Base-by-base conservation (phyloP, 2,888 invertebrate genomes). In the Eumerus sabulonum region DNA sequence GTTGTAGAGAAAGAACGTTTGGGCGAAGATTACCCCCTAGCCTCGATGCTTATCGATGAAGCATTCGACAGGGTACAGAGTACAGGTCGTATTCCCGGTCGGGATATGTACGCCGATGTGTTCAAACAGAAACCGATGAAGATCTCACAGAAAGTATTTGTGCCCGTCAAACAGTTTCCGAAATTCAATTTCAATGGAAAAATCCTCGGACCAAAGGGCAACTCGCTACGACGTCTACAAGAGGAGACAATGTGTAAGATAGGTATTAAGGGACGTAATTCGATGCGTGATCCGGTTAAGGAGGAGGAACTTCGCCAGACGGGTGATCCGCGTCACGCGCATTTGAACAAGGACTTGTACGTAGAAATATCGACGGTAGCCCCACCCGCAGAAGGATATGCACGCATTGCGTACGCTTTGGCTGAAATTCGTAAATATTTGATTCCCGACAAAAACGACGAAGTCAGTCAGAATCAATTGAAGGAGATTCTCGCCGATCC, bases 141-240 rank as follows among this genome's bases (percentile, higher is more conserved):
- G 76, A 84, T 88, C 2, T 84, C 86, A 0, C 88, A 88, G 66
- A 88, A 88, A 62, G 88, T 88, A 0, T 87, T 86, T 82, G 86
- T 88, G 9, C 88, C 88, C 0, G 85, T 86, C 1, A 88, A 95
- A 70, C 88, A 88, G 76, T 88, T 86, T 73, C 87, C 88, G 0
- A 88, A 97, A 96, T 97, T 97, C 88, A 98, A 98, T 90, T 98
- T 98, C 89, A 96, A 97, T 79, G 98, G 98, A 0, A 97, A 98
- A 90, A 91, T 98, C 56, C 90, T 98, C 84, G 98, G 98, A 0
- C 98, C 97, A 12, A 97, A 97, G 89, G 98, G 97, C 17, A 96
- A 95, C 88, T 96, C 97, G 1, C 92, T 98, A 91, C 97, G 97
- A 86, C 93, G 95, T 60, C 90, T 98, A 38, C 97, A 98, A 88